These are phyloP conservation scores for Heterotis niloticus DNA, from an alignment of 2,113 vertebrate species.

Conservation along the genomic window DNA sequence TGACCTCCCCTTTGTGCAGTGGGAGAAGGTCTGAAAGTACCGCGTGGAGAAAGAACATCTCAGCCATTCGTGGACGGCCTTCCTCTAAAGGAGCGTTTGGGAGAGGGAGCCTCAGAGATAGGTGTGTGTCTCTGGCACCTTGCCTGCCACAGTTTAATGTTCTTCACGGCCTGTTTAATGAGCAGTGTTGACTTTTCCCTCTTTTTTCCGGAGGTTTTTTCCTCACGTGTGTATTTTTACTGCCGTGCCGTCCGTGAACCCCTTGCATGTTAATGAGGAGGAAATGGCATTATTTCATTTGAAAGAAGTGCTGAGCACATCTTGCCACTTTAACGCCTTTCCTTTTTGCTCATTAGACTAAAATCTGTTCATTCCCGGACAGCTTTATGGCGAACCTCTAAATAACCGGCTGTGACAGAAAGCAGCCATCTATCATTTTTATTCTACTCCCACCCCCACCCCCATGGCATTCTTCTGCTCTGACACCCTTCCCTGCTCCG, in stretches of 20 bases:
- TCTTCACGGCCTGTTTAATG: slow-evolving; percentile 24
- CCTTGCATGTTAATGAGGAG: slow-evolving; percentile 31
- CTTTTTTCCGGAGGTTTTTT: neutral
- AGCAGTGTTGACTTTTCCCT: slow-evolving; percentile 28
- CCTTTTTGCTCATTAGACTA: slow-evolving; percentile 62
- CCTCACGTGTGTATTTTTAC: slow-evolving; percentile 24
- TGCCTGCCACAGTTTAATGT: neutral
- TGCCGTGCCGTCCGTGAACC: slow-evolving; percentile 19
- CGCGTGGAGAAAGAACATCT: neutral
- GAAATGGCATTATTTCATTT: slow-evolving; percentile 47
- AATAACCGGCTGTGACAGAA: slow-evolving; percentile 61
- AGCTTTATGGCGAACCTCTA: slow-evolving; percentile 61
- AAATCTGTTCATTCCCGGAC: slow-evolving; percentile 63
- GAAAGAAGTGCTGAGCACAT: slow-evolving; percentile 44
- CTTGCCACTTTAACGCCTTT: slow-evolving; percentile 41
- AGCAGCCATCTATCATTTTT: slow-evolving; percentile 63
- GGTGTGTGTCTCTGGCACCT: neutral
- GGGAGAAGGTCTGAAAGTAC: neutral
- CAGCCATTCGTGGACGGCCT: neutral
- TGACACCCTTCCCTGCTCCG: slow-evolving; percentile 7
- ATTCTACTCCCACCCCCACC: slow-evolving; percentile 45
- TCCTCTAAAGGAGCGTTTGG: neutral
- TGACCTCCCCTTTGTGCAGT: neutral
- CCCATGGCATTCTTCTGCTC: slow-evolving; percentile 19
- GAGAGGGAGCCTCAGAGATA: neutral